phyloP scores from a whole-genome alignment of 2,888 invertebrate genomes.

The Chymomyza amoena region DNA sequence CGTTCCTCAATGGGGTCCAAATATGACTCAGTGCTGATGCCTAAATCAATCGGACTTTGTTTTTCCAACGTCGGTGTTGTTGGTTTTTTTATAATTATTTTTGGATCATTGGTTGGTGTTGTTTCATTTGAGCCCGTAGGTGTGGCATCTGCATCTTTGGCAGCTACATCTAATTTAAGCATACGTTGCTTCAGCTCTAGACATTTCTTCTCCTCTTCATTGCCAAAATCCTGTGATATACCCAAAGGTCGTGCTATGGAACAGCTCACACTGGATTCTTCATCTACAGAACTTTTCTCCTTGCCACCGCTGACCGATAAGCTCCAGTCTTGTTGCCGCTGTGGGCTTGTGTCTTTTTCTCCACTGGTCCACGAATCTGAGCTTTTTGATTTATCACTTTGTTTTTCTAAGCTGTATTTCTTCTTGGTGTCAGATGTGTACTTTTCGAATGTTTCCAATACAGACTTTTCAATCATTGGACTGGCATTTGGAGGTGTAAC shows the following conservation, averaged over 20 bases:
- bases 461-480: conserved; percentile 80
- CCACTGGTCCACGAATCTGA: conserved; percentile 91
- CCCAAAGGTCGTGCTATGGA: conserved; percentile 89
- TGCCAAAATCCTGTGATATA: conserved; percentile 86
- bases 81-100: conserved; percentile 66
- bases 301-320: conserved; percentile 78
- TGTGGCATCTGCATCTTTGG: conserved; percentile 79
- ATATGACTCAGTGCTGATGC: conserved; percentile 80
- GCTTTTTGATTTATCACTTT: conserved; percentile 83
- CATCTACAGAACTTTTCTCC: conserved; percentile 84
- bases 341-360: conserved; percentile 85
- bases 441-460: conserved; percentile 74
- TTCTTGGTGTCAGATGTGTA: conserved; percentile 79
- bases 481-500: conserved; percentile 83
- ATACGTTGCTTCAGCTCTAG: conserved; percentile 82
- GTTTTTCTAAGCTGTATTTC: conserved; percentile 81
- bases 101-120: conserved; percentile 72
- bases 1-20: conserved; percentile 79
- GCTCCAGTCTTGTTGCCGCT: conserved; percentile 80
- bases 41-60: conserved; percentile 83
- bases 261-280: conserved; percentile 88
- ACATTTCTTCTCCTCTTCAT: conserved; percentile 81
- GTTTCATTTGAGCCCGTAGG: conserved; percentile 79
- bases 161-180: conserved; percentile 81
- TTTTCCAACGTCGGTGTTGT: conserved; percentile 83